Evolutionary conservation across 1,140 invertebrate species (phyloP), one percentile per base, ranked within the genome.

Genomic region (Drosophila miranda): DNA sequence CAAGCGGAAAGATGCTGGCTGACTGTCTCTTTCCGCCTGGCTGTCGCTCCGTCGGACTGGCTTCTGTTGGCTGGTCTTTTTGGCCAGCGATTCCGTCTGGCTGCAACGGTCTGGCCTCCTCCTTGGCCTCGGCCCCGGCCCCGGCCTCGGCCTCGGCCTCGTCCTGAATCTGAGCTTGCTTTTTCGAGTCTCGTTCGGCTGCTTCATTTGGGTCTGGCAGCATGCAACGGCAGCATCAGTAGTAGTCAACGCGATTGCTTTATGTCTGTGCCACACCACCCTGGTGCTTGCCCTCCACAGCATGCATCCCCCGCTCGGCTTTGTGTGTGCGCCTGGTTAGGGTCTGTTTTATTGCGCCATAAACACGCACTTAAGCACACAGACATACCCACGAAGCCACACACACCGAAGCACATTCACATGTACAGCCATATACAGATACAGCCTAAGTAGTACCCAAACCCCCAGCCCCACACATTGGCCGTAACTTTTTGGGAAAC

Each of bases 311-410:
- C 11, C 11, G 34, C 34, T 30, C 28, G 28, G 43, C 58, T 48
- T 53, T 56, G 78, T 66, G 72, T 76, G 62, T 44, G 55, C 64
- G 72, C 76, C 76, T 84, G 34, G 80, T 86, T 77, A 84, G 80
- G 80, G 76, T 86, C 80, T 84, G 80, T 84, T 84, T 84, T 84
- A 84, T 84, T 84, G 80, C 81, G 81, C 80, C 81, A 84, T 84
- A 84, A 84, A 86, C 80, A 84, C 80, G 80, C 80, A 84, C 80
- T 84, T 84, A 84, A 84, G 81, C 78, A 60, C 78, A 74, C 64
- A 73, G 42, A 73, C 66, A 75, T 61, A 71, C 57, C 60, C 49
- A 67, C 28, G 23, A 21, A 51, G 14, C 60, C 53, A 71, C 46
- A 71, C 62, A 63, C 57, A 43, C 48, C 67, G 59, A 69, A 45